Conservation (phyloP, 2,113 vertebrate genomes). For the Cyphomyrus discorhynchus region DNA sequence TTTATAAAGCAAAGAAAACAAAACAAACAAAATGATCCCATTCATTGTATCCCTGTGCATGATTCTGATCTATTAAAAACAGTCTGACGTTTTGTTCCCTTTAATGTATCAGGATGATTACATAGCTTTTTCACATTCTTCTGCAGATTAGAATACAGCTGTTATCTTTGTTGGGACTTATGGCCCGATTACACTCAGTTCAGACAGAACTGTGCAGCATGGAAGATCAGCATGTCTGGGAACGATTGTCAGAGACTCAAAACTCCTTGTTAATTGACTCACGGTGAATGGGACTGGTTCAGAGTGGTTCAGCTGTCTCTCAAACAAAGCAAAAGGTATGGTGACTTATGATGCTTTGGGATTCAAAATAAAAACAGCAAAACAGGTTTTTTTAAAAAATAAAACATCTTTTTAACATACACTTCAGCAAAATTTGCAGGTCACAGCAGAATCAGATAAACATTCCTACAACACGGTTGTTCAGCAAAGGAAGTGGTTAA, state of each 20-base stretch:
- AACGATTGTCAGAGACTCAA: background rate
- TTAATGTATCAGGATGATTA: background rate
- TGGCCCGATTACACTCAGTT: background rate
- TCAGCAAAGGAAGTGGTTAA: background rate
- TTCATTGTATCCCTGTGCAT: background rate
- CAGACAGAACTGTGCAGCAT: background rate
- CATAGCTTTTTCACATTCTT: background rate
- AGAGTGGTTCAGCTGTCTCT: background rate
- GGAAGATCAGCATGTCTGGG: background rate
- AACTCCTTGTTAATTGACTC: background rate
- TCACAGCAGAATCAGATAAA: background rate
- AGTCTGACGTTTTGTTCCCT: background rate
- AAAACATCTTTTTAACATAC: background rate
- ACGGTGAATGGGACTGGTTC: background rate
- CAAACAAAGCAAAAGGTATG: background rate
- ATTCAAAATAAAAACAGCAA: background rate
- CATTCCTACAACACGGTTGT: background rate
- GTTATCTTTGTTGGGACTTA: background rate
- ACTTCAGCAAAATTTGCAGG: background rate
- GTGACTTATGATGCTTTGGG: background rate
- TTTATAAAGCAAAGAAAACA: background rate
- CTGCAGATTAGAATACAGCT: background rate
- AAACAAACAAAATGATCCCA: background rate
- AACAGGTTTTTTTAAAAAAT: background rate
- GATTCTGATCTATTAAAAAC: background rate